Conservation (phyloP, 2,888 invertebrate species). For the Netelia inedita region DNA sequence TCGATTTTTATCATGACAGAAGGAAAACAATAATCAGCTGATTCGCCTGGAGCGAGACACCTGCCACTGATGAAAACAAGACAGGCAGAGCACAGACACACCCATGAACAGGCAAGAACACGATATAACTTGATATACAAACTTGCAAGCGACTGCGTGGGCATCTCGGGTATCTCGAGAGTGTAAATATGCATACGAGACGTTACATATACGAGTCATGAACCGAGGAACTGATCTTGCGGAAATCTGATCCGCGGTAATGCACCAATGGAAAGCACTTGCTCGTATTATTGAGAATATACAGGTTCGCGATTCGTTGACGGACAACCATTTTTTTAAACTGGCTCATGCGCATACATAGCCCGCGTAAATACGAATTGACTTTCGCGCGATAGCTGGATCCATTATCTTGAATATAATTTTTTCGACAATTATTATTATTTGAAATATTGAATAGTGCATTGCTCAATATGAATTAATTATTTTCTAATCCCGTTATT, state of each 20-base stretch:
- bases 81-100: slow-evolving; percentile 10
- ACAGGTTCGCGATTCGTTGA: not conserved
- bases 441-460: not conserved
- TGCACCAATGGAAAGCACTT: not conserved
- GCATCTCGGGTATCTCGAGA: not conserved
- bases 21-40: slow-evolving; percentile 84
- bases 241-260: not conserved
- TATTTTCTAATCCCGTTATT: not conserved
- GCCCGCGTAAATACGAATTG: not conserved
- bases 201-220: not conserved
- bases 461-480: not conserved
- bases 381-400: too few species aligned
- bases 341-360: not conserved
- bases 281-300: not conserved
- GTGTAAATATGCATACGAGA: not conserved
- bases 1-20: slow-evolving; percentile 61
- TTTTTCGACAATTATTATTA: not conserved
- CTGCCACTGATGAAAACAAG: slow-evolving; percentile 26
- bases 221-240: not conserved
- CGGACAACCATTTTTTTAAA: not conserved
- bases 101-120: slow-evolving; percentile 4
- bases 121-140: not conserved
- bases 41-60: slow-evolving; percentile 69
- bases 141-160: not conserved
- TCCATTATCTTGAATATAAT: too few species aligned